Evolutionary conservation across 2,888 invertebrate genomes (phyloP), one percentile per base, ranked within the genome.

Genomic region (Marronus borbonicus): DNA sequence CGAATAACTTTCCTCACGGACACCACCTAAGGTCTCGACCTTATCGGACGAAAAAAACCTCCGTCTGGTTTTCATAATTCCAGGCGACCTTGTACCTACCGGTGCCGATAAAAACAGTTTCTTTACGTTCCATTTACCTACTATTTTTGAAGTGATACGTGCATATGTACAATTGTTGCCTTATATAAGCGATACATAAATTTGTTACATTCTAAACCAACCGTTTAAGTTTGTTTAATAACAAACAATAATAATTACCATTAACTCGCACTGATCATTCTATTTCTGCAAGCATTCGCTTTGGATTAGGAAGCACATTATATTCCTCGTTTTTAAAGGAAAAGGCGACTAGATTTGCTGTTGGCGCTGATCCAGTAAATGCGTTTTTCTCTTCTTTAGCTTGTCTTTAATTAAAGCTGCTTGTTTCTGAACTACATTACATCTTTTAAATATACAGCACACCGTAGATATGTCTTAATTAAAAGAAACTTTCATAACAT

Each of bases 61-160:
- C 44, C 24, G 68, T 68, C 50, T 68, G 68, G 68, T 68, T 49
- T 49, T 49, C 68, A 68, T 49, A 49, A 68, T 68, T 68, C 49
- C 49, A 49, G 68, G 20, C 49, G 49, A 49, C 68, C 68, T 49
- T 24, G 68, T 65, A 44, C 44, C 44, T 44, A 44, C 44, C 44
- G 17, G 52, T 60, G 60, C 8, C 24, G 20, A 24, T 60, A 60
- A 28, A 12, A 60, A 60, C 24, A 20, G 28, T 60, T 60, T 60
- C 60, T 60, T 20, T 20, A 24, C 60, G 60, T 60, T 60, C 60
- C 24, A 24, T 60, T 60, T 60, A 60, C 60, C 28, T 24, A 20
- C 17, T 60, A 60, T 60, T 60, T 60, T 60, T 20, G 8, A 28
- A 12, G 1, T 28, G 28, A 55, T 55, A 55, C 55, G 55, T 55